Evolutionary conservation across 2,113 vertebrate genomes (phyloP).

Genomic region (Herpailurus yagouaroundi): DNA sequence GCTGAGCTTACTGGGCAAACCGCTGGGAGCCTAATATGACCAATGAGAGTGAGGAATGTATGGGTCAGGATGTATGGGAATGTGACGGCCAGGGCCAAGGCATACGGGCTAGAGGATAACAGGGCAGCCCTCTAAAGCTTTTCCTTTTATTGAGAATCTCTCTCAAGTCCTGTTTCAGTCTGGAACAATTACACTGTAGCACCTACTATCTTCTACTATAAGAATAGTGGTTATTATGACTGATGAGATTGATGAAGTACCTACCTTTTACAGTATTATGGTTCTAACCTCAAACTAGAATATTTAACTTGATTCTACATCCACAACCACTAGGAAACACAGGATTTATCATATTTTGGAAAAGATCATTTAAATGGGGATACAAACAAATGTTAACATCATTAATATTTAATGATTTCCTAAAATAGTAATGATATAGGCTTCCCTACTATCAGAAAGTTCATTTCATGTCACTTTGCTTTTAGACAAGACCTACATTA

Average conservation of each 20-base stretch:
- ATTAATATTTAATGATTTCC: constrained; percentile 20
- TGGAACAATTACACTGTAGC: neutral
- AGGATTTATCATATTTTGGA: neutral
- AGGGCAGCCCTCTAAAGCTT: neutral
- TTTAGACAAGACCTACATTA: neutral
- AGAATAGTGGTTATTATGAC: neutral
- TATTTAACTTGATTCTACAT: neutral
- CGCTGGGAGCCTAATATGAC: too few relatives aligned
- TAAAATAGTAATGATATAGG: constrained; percentile 27
- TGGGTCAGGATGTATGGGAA: neutral
- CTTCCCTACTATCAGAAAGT: neutral
- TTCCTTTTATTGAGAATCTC: neutral
- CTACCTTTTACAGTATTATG: neutral
- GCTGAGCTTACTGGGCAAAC: neutral
- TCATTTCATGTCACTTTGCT: neutral
- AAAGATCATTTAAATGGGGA: neutral
- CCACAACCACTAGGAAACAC: neutral
- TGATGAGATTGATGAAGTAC: neutral
- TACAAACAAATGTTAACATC: neutral
- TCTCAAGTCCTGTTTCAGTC: neutral
- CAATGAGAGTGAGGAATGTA: neutral
- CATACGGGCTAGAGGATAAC: neutral
- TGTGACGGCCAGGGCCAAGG: neutral
- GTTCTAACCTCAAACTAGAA: neutral
- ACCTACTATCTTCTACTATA: neutral